Evolutionary conservation across 2,113 vertebrate species (phyloP), one percentile per base, ranked within the genome.

Genomic region (Chionodraco myersi): DNA sequence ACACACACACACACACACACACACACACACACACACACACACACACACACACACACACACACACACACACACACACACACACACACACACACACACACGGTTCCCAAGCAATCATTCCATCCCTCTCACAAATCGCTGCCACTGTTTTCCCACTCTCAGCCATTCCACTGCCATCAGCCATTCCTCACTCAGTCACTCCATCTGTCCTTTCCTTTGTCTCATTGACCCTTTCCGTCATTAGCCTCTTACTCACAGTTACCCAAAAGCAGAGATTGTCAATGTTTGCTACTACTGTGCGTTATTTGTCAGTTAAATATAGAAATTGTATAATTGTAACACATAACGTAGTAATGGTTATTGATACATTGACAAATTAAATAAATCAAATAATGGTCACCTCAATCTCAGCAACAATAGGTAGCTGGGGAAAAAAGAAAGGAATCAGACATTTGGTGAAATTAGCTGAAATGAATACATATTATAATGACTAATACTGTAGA

Each of bases 211-310:
- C 48, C 80, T 85, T 75, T 16, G 34, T 85, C 80, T 75, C 84
- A 68, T 64, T 89, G 91, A 91, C 86, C 85, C 79, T 66, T 86
- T 84, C 61, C 74, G 82, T 88, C 87, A 83, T 92, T 88, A 84
- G 67, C 73, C 78, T 80, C 60, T 88, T 83, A 85, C 74, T 91
- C 84, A 90, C 86, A 83, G 75, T 82, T 90, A 75, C 47, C 74
- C 52, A 59, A 56, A 77, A 47, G 26, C 60, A 34, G 49, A 74
- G 60, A 68, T 72, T 59, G 60, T 54, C 68, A 73, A 10, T 1
- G 14, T 44, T 73, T 4, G 15, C 54, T 49, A 53, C 34, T 9
- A n/a, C 0, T 34, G 10, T n/a, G 23, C 21, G 23, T 2, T 10
- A 26, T 21, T 77, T 30, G 1, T 49, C n/a, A 18, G 18, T 18